Conservation (phyloP, 1,140 invertebrate genomes). For the Trigoniulus corallinus region DNA sequence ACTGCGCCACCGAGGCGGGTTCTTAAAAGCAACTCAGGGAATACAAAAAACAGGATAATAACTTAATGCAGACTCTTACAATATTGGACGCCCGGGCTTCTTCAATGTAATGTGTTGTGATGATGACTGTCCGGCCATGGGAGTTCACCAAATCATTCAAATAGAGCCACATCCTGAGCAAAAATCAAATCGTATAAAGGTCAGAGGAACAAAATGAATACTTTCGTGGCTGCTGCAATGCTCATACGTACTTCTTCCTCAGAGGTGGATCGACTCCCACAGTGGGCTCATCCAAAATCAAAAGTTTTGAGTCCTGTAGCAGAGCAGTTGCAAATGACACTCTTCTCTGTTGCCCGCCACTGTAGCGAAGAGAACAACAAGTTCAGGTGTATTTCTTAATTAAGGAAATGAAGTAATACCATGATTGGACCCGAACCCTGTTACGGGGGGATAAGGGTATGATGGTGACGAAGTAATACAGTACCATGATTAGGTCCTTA, state of each 20-base stretch:
- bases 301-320: slow-evolving; percentile 77
- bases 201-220: too few species aligned
- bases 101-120: slow-evolving; percentile 87
- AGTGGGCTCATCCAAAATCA: slow-evolving; percentile 92
- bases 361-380: slow-evolving; percentile 23
- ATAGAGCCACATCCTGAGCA: not conserved
- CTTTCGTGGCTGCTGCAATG: not conserved
- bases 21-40: not conserved
- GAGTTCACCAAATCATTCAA: slow-evolving; percentile 49
- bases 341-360: slow-evolving; percentile 80
- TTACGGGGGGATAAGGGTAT: not conserved
- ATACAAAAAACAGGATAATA: not conserved
- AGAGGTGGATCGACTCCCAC: slow-evolving; percentile 85
- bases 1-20: too few species aligned
- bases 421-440: not conserved
- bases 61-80: slow-evolving; percentile 31
- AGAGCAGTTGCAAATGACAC: slow-evolving; percentile 83
- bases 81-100: slow-evolving; percentile 73
- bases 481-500: slow-evolving; percentile 18
- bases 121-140: slow-evolving; percentile 70
- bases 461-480: not conserved
- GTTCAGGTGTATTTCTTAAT: not conserved
- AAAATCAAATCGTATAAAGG: not conserved
- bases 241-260: slow-evolving; percentile 51
- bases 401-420: not conserved